Evolutionary conservation across 1,140 invertebrate species (phyloP).

Genomic region (Camponotus pennsylvanicus): DNA sequence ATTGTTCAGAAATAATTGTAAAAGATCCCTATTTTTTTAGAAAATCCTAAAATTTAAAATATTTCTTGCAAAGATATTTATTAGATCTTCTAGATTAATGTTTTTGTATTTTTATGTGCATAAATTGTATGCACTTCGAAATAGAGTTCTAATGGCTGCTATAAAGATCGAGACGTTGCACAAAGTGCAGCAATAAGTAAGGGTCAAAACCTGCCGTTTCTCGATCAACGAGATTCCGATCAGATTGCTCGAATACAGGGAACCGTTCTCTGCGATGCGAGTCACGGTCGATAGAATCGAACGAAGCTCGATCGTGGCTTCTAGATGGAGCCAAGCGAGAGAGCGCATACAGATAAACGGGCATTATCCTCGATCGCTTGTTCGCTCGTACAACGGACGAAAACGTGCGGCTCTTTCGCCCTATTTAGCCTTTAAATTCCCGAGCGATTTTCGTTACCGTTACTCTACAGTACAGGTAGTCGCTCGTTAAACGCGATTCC

Average conservation of each 20-base stretch:
- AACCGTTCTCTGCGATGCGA: conserved; percentile 54
- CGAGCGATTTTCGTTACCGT: conserved; percentile 59
- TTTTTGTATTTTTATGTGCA: not conserved
- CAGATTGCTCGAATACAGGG: conserved; percentile 60
- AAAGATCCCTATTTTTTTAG: not conserved
- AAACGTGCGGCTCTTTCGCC: conserved; percentile 58
- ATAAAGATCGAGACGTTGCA: conserved; percentile 9
- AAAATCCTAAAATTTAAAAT: not conserved
- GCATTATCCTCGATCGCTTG: conserved; percentile 50
- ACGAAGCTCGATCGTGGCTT: conserved; percentile 16
- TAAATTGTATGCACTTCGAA: not conserved
- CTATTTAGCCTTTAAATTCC: conserved; percentile 62
- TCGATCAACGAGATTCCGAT: conserved; percentile 60
- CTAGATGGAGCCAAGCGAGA: conserved; percentile 45
- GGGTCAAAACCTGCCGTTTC: conserved; percentile 43
- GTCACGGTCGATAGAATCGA: conserved; percentile 63
- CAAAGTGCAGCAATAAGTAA: conserved; percentile 10
- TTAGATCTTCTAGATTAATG: not conserved
- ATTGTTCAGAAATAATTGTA: not conserved
- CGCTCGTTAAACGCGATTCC: conserved; percentile 46
- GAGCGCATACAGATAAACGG: conserved; percentile 55
- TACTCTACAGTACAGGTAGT: conserved; percentile 34
- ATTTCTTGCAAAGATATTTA: not conserved
- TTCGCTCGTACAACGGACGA: conserved; percentile 24
- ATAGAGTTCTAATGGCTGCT: not conserved